phyloP scores from a whole-genome alignment of 2,888 invertebrate species.

The Limnephilus marmoratus region DNA sequence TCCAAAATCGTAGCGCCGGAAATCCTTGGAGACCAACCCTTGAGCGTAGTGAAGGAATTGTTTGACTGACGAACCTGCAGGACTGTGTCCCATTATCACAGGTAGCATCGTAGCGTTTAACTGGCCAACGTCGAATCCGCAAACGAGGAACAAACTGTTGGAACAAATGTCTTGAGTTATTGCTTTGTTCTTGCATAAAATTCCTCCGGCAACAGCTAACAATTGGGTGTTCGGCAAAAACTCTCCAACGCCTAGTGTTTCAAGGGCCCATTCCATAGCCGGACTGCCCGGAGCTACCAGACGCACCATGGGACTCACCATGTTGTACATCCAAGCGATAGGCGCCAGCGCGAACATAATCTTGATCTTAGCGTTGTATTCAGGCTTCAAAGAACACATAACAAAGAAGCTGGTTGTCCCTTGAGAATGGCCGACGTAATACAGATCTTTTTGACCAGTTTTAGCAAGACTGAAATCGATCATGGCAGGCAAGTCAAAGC shows the following conservation, averaged over 20 bases:
- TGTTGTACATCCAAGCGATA: constrained; percentile 78
- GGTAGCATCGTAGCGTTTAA: constrained; percentile 79
- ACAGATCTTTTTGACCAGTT: constrained; percentile 77
- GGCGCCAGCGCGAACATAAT: constrained; percentile 82
- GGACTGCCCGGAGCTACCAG: constrained; percentile 69
- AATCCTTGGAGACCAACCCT: constrained; percentile 70
- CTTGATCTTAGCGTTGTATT: constrained; percentile 80
- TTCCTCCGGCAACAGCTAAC: constrained; percentile 72
- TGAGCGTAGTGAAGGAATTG: constrained; percentile 76
- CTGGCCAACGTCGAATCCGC: constrained; percentile 78
- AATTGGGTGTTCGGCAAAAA: constrained; percentile 80
- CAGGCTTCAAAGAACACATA: constrained; percentile 81
- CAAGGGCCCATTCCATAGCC: constrained; percentile 68
- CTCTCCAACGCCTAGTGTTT: constrained; percentile 78
- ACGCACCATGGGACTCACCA: constrained; percentile 71
- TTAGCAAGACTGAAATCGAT: constrained; percentile 81
- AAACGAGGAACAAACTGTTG: constrained; percentile 78
- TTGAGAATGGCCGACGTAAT: constrained; percentile 87
- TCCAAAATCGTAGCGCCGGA: constrained; percentile 72
- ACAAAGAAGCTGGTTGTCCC: constrained; percentile 83
- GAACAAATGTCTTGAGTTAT: constrained; percentile 77
- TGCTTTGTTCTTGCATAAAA: constrained; percentile 73
- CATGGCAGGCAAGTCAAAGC: constrained; percentile 86
- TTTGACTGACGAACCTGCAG: constrained; percentile 77
- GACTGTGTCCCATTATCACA: constrained; percentile 76